These are phyloP conservation scores for Odontothrips loti DNA, from an alignment of 2,888 invertebrate species.

Conservation along the genomic window DNA sequence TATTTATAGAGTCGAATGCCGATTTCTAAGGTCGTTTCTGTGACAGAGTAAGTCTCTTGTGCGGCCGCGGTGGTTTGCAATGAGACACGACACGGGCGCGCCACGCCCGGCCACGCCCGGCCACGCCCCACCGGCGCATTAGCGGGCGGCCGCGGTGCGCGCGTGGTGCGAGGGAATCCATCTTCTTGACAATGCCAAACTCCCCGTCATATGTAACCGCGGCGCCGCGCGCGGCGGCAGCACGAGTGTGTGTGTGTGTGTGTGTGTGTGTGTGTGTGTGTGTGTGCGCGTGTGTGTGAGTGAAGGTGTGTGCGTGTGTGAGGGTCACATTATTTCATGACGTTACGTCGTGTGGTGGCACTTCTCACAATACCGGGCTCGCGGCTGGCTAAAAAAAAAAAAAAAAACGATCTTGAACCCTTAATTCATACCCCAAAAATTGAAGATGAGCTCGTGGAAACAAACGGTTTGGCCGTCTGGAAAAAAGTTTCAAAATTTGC, in stretches of 20 bases:
- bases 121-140: conserved; percentile 18
- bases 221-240: neutral
- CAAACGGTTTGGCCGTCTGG: no score
- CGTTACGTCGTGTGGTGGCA: no score
- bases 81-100: neutral
- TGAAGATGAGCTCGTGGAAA: no score
- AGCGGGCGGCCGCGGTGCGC: neutral
- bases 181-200: conserved; percentile 19
- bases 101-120: no score
- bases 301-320: no score
- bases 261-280: no score
- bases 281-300: no score
- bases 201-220: conserved; percentile 11
- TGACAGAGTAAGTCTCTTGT: neutral
- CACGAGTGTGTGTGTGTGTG: no score
- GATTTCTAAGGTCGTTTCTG: no score
- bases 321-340: no score
- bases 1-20: no score
- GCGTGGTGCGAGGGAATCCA: conserved; percentile 15
- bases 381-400: neutral
- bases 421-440: neutral
- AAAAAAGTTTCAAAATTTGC: no score
- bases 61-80: neutral
- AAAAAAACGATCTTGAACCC: neutral
- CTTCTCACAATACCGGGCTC: neutral